Evolutionary conservation across 1,140 invertebrate species (phyloP).

Genomic region (Charaxes varanes): DNA sequence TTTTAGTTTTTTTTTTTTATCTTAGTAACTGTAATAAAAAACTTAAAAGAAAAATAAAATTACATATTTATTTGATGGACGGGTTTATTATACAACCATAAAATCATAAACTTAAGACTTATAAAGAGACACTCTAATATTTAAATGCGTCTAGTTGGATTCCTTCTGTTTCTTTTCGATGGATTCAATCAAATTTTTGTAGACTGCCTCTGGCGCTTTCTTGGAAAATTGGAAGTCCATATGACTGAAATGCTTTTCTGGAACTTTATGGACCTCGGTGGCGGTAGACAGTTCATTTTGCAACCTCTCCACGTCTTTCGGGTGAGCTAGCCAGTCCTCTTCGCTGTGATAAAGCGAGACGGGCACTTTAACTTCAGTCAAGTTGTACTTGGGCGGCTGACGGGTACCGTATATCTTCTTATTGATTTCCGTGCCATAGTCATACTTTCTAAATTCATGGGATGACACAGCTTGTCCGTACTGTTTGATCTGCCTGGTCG

Average conservation of each 20-base stretch:
- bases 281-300: constrained; percentile 68
- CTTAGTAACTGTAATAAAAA: no score
- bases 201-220: constrained; percentile 75
- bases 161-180: constrained; percentile 39
- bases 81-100: no score
- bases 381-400: constrained; percentile 78
- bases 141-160: no score
- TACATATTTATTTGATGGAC: no score
- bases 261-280: constrained; percentile 65
- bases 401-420: constrained; percentile 66
- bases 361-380: constrained; percentile 77
- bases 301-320: constrained; percentile 78
- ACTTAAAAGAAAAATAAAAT: no score
- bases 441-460: constrained; percentile 61
- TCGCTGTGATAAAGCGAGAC: constrained; percentile 79
- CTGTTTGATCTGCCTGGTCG: constrained; percentile 84
- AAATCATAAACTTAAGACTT: no score
- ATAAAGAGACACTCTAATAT: no score
- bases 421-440: constrained; percentile 71
- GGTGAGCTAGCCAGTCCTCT: constrained; percentile 78
- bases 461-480: constrained; percentile 77
- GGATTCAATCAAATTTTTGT: constrained; percentile 62
- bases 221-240: constrained; percentile 82
- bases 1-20: no score
- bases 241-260: constrained; percentile 79